Percentiles rank a stretch among this genome's conserved stretches.
Conservation (phyloP, 1,140 invertebrate species). For the Penaeus indicus region DNA sequence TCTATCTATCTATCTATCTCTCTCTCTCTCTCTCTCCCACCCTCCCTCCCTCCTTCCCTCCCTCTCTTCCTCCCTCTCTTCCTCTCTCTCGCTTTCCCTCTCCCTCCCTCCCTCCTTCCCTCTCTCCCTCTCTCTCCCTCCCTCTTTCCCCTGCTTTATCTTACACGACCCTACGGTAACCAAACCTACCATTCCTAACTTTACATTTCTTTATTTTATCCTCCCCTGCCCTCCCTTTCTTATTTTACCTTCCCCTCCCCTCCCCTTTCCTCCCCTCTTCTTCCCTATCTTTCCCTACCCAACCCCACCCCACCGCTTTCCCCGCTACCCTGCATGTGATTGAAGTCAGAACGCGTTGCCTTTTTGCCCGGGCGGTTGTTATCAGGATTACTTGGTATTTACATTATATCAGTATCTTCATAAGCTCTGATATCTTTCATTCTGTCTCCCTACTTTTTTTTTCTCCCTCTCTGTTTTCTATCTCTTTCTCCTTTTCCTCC, state of each 20-base stretch:
- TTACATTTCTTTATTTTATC: no score
- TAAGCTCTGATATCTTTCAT: neutral
- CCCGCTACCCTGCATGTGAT: neutral
- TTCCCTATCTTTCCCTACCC: neutral
- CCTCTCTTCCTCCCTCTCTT: no score
- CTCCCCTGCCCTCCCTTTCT: no score
- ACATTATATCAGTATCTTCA: neutral
- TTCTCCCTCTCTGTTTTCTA: neutral
- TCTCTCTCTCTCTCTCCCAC: neutral
- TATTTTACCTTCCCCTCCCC: neutral
- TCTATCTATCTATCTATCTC: no score
- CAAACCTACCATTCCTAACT: neutral
- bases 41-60: neutral
- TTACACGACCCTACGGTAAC: neutral
- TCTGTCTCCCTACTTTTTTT: neutral
- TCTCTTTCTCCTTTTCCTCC: conserved; percentile 8
- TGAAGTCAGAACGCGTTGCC: no score
- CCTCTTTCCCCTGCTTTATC: neutral
- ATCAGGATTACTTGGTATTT: neutral
- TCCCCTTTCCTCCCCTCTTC: neutral
- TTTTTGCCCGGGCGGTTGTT: neutral
- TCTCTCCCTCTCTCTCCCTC: neutral
- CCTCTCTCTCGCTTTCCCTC: no score
- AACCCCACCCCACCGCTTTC: neutral
- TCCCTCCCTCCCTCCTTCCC: neutral